A percentile compares a stretch with the other conserved stretches of the same genome.
phyloP scores from a whole-genome alignment of 2,797 vertebrate genomes.

The Masticophis lateralis region DNA sequence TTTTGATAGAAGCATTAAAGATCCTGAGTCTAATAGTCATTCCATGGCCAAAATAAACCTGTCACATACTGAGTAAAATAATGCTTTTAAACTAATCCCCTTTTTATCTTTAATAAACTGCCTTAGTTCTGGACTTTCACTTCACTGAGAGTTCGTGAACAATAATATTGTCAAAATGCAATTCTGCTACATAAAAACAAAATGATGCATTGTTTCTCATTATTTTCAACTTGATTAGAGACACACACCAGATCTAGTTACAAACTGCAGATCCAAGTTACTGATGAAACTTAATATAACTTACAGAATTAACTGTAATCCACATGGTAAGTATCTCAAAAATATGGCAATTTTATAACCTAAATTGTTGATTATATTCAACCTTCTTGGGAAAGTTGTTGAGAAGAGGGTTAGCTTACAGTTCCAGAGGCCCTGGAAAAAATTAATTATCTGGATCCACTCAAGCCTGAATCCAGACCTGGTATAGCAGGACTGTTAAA shows the following conservation, averaged over 20 bases:
- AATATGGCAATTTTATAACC: neutral
- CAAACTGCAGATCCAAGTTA: neutral
- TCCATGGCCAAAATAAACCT: neutral
- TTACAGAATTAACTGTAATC: neutral
- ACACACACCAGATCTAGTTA: neutral
- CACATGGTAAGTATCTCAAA: neutral
- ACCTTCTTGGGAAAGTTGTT: neutral
- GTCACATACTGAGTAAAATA: neutral
- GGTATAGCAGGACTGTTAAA: neutral
- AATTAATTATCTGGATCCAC: neutral
- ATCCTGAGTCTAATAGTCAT: neutral
- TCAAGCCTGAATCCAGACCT: neutral
- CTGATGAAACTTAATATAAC: neutral
- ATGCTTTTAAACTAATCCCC: neutral
- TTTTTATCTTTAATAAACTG: neutral
- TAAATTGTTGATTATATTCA: neutral
- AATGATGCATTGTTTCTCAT: neutral
- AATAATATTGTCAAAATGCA: neutral
- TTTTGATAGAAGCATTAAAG: neutral
- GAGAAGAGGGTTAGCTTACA: neutral
- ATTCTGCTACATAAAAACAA: neutral
- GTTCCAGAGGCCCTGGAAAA: neutral
- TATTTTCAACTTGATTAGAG: neutral
- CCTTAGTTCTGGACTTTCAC: neutral
- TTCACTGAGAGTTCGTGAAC: neutral